These are phyloP conservation scores for Gila orcuttii DNA, from an alignment of 2,113 vertebrate species.

Conservation along the genomic window DNA sequence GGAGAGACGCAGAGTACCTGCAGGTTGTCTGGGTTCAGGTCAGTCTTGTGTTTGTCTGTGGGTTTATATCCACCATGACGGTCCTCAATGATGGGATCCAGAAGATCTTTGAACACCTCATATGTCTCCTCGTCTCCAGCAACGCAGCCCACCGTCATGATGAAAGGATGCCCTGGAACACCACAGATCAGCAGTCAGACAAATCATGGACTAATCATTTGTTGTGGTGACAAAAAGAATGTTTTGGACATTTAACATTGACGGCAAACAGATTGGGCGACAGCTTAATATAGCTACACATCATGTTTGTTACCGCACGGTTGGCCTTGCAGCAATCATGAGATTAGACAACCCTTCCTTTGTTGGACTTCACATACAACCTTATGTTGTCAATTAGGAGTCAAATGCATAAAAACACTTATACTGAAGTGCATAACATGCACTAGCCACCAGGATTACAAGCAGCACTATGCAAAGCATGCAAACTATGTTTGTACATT, in stretches of 20 bases:
- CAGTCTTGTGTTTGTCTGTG: constrained; percentile 90
- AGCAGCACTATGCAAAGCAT: not conserved
- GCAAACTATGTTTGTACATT: not conserved
- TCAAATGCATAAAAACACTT: not conserved
- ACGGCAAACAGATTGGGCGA: not conserved
- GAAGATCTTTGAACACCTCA: constrained; percentile 87
- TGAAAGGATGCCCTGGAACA: constrained; percentile 87
- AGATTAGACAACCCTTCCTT: not conserved
- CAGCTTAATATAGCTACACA: not conserved
- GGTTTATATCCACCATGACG: constrained; percentile 95
- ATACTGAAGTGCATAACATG: too few relatives aligned
- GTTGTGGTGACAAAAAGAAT: not conserved
- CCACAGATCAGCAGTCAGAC: not conserved
- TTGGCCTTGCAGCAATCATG: not conserved
- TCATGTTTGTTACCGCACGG: not conserved
- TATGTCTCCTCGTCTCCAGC: constrained; percentile 93
- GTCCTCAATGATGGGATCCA: constrained; percentile 93
- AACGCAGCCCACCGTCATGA: constrained; percentile 94
- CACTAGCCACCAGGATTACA: not conserved
- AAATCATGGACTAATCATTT: not conserved
- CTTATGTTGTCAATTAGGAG: not conserved
- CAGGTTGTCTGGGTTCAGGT: constrained; percentile 86
- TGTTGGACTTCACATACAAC: not conserved
- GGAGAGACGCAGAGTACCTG: constrained; percentile 73
- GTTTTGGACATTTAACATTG: not conserved